These are phyloP conservation scores for Pissodes strobi DNA, from an alignment of 1,140 invertebrate genomes.

Conservation along the genomic window DNA sequence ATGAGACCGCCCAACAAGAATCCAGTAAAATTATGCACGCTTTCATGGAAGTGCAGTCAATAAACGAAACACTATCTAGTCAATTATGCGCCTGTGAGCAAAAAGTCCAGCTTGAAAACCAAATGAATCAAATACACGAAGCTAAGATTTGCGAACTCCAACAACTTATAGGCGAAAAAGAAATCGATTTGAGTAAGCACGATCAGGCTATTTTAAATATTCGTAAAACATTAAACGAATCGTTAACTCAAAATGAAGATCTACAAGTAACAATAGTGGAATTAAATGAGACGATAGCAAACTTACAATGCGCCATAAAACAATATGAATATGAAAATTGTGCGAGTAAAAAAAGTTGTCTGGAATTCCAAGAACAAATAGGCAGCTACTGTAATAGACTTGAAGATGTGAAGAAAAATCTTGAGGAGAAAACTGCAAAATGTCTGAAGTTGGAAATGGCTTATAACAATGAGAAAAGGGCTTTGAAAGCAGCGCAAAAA, in stretches of 20 bases:
- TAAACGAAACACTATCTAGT: constrained; percentile 38
- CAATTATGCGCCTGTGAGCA: constrained; percentile 40
- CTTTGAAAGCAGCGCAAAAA: constrained; percentile 28
- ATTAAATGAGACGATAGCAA: constrained; percentile 34
- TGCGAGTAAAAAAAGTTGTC: constrained; percentile 12
- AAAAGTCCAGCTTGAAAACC: constrained; percentile 39
- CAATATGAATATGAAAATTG: constrained; percentile 35
- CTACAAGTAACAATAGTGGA: constrained; percentile 38
- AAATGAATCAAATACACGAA: constrained; percentile 43
- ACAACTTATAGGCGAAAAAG: constrained; percentile 36
- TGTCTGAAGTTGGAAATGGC: constrained; percentile 37
- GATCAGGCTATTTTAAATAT: constrained; percentile 39
- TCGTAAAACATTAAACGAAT: constrained; percentile 35
- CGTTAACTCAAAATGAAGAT: constrained; percentile 39
- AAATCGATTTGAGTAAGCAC: constrained; percentile 37
- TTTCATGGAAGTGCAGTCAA: constrained; percentile 35
- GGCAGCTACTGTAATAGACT: constrained; percentile 27
- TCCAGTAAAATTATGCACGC: constrained; percentile 37
- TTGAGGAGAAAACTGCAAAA: constrained; percentile 35
- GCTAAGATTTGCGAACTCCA: constrained; percentile 43
- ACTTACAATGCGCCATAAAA: constrained; percentile 34
- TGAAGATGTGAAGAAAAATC: constrained; percentile 14
- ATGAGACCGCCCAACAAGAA: constrained; percentile 40
- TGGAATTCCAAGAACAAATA: constrained; percentile 33
- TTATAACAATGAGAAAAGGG: constrained; percentile 35